Conservation (phyloP, 2,888 invertebrate genomes). For the Prosopocoilus inquinatus region DNA sequence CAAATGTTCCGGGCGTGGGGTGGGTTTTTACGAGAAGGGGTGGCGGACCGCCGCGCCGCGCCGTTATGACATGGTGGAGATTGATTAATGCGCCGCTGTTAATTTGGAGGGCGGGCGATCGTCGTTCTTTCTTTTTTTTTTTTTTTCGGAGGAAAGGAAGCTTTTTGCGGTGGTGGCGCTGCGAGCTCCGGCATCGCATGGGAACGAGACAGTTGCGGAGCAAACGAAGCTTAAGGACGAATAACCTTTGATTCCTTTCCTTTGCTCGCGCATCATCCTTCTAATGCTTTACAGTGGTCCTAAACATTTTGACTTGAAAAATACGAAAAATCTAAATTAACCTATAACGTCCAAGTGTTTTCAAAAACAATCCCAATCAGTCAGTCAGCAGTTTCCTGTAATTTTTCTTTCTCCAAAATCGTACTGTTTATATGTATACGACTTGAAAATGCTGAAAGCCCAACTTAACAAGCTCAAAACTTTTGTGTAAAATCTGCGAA, state of each 20-base stretch:
- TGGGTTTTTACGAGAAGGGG: constrained; percentile 28
- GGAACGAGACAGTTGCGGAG: constrained; percentile 22
- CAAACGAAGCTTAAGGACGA: constrained; percentile 31
- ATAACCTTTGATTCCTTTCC: constrained; percentile 29
- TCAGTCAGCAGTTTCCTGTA: no score
- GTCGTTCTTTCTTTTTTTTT: not conserved
- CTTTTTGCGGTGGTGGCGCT: not conserved
- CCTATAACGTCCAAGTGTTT: no score
- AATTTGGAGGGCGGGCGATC: constrained; percentile 44
- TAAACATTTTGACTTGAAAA: constrained; percentile 2
- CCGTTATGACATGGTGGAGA: constrained; percentile 32
- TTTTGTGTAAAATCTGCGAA: no score
- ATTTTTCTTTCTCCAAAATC: no score
- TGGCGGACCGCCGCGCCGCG: constrained; percentile 15
- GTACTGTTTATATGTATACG: no score
- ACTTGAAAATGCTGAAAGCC: no score
- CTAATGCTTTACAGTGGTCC: constrained; percentile 6
- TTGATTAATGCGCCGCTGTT: constrained; percentile 49
- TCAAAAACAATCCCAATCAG: no score
- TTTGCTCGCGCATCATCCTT: constrained; percentile 19
- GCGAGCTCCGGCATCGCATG: not conserved
- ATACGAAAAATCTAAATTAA: no score
- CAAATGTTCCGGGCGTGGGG: constrained; percentile 37
- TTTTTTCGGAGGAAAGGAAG: no score
- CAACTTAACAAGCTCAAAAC: no score